phyloP scores from a whole-genome alignment of 2,888 invertebrate genomes.

The Cacoxenus indagator region DNA sequence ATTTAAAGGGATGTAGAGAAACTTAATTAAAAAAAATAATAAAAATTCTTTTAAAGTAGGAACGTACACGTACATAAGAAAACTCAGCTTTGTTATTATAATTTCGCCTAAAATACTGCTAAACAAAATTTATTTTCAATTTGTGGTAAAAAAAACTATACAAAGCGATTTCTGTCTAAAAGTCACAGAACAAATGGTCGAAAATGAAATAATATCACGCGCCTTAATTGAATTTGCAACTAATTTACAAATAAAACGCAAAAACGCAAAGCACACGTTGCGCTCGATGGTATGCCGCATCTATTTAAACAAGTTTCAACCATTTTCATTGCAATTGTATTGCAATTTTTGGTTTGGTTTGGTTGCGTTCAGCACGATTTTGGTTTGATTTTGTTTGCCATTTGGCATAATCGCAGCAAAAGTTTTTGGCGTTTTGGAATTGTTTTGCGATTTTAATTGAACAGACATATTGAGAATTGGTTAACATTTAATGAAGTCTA shows the following conservation, averaged over 20 bases:
- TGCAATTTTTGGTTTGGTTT: slow-evolving; percentile 5
- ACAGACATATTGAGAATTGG: not conserved
- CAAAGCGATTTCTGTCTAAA: not conserved
- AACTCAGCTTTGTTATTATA: not conserved
- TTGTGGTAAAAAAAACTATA: not conserved
- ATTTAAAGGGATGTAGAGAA: too few species aligned
- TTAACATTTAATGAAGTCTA: not conserved
- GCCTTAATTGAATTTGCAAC: slow-evolving; percentile 1
- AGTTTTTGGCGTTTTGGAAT: not conserved
- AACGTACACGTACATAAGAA: too few species aligned
- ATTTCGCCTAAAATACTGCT: not conserved
- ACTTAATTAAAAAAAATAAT: not conserved
- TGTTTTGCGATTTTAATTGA: not conserved
- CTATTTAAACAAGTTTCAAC: not conserved
- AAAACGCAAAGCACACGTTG: not conserved
- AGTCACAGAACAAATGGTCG: not conserved
- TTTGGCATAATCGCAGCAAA: not conserved
- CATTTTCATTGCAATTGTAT: not conserved
- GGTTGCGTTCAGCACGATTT: not conserved
- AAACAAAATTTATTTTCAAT: too few species aligned
- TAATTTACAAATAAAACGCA: not conserved
- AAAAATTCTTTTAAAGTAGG: not conserved
- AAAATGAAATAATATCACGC: slow-evolving; percentile 1
- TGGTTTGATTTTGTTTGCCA: not conserved
- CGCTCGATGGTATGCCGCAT: not conserved